Conservation (phyloP, 2,888 invertebrate species). For the Idaea dimidiata region DNA sequence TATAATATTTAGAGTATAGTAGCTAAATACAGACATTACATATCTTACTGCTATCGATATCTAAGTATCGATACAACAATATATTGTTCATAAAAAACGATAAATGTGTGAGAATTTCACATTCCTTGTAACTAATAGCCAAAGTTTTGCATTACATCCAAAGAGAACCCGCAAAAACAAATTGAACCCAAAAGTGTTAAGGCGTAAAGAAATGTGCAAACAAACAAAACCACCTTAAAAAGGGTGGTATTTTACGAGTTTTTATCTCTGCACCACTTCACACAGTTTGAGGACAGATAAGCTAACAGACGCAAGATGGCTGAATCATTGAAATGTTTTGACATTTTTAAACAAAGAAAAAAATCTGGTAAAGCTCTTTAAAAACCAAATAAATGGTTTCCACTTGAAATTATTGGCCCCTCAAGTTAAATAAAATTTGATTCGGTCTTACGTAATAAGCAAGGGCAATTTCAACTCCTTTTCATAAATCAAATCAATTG, state of each 20-base stretch:
- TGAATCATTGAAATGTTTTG: constrained; percentile 36
- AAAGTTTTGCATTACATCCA: not conserved
- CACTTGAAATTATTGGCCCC: not conserved
- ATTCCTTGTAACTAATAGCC: not conserved
- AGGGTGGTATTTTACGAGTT: constrained; percentile 5
- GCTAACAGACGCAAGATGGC: constrained; percentile 38
- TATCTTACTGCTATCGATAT: too few species aligned
- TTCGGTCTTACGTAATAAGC: not conserved
- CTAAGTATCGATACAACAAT: too few species aligned
- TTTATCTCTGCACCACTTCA: constrained; percentile 32
- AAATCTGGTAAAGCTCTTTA: constrained; percentile 29
- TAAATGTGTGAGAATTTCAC: not conserved
- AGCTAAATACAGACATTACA: too few species aligned
- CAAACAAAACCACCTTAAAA: not conserved
- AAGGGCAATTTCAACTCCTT: not conserved
- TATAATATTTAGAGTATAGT: not conserved
- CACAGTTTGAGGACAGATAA: constrained; percentile 45
- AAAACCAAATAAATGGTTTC: constrained; percentile 26
- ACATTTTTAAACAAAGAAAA: constrained; percentile 28
- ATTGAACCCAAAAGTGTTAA: not conserved
- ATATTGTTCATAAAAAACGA: not conserved
- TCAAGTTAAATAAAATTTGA: not conserved
- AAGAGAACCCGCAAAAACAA: not conserved
- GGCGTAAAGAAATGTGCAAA: not conserved
- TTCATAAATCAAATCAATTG: not conserved